A percentile compares a stretch with the other conserved stretches of the same genome.
These are phyloP conservation scores for Cheilosia variabilis DNA, from an alignment of 2,888 invertebrate genomes.

Conservation along the genomic window DNA sequence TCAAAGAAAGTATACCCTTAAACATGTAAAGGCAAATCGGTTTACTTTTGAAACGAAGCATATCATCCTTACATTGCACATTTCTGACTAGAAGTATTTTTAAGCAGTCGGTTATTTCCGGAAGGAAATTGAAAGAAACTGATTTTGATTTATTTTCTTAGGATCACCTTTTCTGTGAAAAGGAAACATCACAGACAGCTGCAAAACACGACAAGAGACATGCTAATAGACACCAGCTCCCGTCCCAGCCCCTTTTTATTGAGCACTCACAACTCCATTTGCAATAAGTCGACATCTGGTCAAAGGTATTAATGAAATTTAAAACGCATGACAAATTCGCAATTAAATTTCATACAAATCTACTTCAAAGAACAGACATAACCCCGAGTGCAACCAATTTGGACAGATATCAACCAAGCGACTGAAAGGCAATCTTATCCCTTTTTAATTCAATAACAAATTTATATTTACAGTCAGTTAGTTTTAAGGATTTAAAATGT, in stretches of 20 bases:
- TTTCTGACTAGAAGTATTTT: not conserved
- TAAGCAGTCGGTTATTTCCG: constrained; percentile 50
- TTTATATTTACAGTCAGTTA: not conserved
- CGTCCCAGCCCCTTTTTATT: not conserved
- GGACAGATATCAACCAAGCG: not conserved
- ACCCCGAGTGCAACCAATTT: not conserved
- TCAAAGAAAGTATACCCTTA: not conserved
- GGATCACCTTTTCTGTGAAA: not conserved
- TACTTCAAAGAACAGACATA: not conserved
- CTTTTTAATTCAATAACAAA: constrained; percentile 28
- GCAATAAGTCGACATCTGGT: constrained; percentile 25
- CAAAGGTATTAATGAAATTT: constrained; percentile 28
- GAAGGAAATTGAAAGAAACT: constrained; percentile 47
- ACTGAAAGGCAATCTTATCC: not conserved
- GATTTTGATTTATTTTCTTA: constrained; percentile 4
- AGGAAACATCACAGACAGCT: constrained; percentile 35
- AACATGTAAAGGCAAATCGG: no score
- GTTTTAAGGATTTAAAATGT: constrained; percentile 3
- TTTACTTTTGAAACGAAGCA: no score
- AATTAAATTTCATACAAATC: constrained; percentile 25
- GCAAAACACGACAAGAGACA: not conserved
- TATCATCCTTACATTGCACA: not conserved
- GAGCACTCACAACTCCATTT: not conserved
- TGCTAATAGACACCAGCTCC: not conserved
- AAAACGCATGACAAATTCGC: constrained; percentile 24